These are phyloP conservation scores for Euthynnus affinis DNA, from an alignment of 2,797 vertebrate species.

Conservation along the genomic window DNA sequence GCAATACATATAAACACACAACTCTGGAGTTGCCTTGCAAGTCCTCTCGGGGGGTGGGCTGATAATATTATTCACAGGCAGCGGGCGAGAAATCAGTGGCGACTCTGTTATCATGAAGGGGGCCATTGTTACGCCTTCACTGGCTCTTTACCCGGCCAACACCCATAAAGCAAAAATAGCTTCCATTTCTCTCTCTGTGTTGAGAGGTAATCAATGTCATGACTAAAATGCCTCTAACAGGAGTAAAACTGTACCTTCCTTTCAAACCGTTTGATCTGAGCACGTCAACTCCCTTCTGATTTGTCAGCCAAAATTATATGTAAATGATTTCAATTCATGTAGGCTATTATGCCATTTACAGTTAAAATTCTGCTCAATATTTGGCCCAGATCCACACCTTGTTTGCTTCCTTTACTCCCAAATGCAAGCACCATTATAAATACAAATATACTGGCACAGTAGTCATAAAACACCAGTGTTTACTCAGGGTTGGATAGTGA, in stretches of 20 bases:
- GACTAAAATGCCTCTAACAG: constrained; percentile 21
- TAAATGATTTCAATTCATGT: not conserved
- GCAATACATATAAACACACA: constrained; percentile 32
- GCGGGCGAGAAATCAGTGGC: constrained; percentile 80
- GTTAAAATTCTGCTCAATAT: not conserved
- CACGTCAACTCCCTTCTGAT: not conserved
- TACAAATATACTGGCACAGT: not conserved
- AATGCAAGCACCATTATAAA: not conserved
- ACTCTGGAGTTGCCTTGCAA: constrained; percentile 45
- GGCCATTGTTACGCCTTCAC: constrained; percentile 77
- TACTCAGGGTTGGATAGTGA: constrained; percentile 36
- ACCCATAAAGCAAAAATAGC: constrained; percentile 69
- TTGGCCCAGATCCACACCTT: not conserved
- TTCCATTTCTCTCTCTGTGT: constrained; percentile 46
- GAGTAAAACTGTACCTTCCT: not conserved
- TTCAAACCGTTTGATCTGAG: not conserved
- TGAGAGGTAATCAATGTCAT: constrained; percentile 16
- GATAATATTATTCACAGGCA: constrained; percentile 82
- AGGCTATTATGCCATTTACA: not conserved
- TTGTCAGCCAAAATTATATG: not conserved
- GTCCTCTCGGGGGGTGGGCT: constrained; percentile 66
- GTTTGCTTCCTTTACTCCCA: not conserved
- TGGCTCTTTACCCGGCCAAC: constrained; percentile 57
- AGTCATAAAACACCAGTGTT: constrained; percentile 26
- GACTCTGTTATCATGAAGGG: constrained; percentile 83